Base-by-base conservation (phyloP, 2,888 invertebrate species). In the Dyspetes luteomarginatus region DNA sequence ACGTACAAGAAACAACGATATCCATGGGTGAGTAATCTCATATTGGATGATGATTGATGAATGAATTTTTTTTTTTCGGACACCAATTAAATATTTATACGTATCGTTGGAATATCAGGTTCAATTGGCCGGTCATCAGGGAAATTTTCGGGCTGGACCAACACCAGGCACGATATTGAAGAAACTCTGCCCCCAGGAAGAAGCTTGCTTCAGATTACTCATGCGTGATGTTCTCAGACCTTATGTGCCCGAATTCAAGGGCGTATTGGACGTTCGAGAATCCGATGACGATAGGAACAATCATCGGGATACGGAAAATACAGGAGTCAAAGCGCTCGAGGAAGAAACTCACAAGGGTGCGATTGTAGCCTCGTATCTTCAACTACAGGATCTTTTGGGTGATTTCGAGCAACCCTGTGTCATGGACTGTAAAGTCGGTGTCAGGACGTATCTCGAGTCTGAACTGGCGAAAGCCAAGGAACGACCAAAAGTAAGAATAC, bases 381-480 rank as follows among this genome's bases (percentile, higher is more conserved):
- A 98, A 93, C 93, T 98, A 69, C 97, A 98, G 94, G 98, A 98
- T 93, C 93, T 98, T 67, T 93, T 98, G 75, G 97, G 97, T 82
- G 97, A 97, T 90, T 98, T 98, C 91, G 95, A 96, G 86, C 95
- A 97, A 80, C 98, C 98, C 0, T 98, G 97, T 90, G 98, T 98
- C 1, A 98, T 98, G 98, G 98, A 98, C 93, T 97, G 98, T 92
- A 98, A 98, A 93, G 96, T 98, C 85, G 98, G 98, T 36, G 97
- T 98, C 30, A 94, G 98, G 87, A 98, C 98, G 0, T 99, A 98
- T 91, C 93, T 98, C 81, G 98, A 98, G 92, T 98, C 98, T 88
- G 98, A 99, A 92, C 93, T 98, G 5, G 97, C 97, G 19, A 98
- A 98, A 92, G 98, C 98, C 7, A 97, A 98, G 91, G 97, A 98